Evolutionary conservation across 2,888 invertebrate genomes (phyloP).

Genomic region (Amiota minor): DNA sequence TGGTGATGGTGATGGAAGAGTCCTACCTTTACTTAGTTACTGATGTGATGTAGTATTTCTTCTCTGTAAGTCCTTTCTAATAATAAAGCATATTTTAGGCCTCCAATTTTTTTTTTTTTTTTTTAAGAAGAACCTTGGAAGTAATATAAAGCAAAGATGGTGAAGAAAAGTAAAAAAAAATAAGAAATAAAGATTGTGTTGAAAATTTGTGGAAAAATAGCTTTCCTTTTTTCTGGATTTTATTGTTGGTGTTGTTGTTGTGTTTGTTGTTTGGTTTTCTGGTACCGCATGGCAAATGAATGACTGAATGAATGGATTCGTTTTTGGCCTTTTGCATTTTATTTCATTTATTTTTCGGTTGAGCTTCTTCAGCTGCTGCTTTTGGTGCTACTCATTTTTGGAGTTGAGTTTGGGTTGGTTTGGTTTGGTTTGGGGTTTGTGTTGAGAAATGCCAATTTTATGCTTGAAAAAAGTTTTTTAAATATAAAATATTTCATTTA

Average conservation of each 20-base stretch:
- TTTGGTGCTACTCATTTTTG: neutral
- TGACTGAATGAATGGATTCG: too few relatives aligned
- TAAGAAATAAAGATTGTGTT: constrained; percentile 58
- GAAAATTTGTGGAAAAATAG: constrained; percentile 55
- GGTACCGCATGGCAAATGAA: neutral
- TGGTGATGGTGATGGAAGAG: constrained; percentile 3
- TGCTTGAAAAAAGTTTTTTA: constrained; percentile 64
- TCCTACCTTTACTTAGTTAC: constrained; percentile 40
- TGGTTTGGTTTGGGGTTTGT: constrained; percentile 4
- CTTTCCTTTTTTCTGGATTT: constrained; percentile 23
- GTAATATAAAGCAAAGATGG: neutral
- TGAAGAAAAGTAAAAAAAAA: constrained; percentile 23
- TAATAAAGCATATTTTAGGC: constrained; percentile 52
- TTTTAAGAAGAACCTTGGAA: constrained; percentile 39
- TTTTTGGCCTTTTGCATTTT: constrained; percentile 19
- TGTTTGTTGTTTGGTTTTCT: neutral
- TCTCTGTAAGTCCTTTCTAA: constrained; percentile 48
- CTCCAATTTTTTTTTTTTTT: neutral
- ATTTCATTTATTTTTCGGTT: constrained; percentile 15
- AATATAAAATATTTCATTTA: constrained; percentile 63
- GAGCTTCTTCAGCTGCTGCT: neutral
- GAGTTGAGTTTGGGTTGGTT: neutral
- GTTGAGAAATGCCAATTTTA: constrained; percentile 56
- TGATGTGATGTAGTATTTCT: constrained; percentile 48
- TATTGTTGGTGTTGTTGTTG: neutral